Conservation (phyloP, 2,113 vertebrate species). For the Corynorhinus townsendii region DNA sequence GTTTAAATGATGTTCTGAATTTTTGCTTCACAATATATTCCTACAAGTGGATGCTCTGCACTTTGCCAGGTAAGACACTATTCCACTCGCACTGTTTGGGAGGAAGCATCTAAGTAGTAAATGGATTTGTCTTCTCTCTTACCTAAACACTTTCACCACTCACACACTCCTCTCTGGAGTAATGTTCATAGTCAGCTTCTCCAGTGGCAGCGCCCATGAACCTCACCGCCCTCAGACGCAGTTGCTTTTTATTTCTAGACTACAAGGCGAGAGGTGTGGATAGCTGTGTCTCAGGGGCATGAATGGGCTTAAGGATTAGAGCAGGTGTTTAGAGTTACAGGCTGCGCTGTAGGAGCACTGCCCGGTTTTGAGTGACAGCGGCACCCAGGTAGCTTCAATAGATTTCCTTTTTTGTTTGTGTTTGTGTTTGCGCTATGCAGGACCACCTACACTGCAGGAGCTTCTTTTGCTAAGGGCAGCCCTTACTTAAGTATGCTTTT, state of each 20-base stretch:
- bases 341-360: neutral
- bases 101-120: neutral
- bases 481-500: neutral
- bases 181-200: neutral
- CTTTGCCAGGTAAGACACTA: neutral
- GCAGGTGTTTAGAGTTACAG: neutral
- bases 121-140: neutral
- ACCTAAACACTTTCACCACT: neutral
- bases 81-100: neutral
- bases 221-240: accelerated
- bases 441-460: neutral
- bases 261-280: neutral
- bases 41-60: neutral
- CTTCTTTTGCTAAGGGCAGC: neutral
- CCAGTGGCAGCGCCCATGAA: neutral
- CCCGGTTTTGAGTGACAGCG: neutral
- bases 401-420: neutral
- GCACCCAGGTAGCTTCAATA: neutral
- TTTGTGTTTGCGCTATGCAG: neutral
- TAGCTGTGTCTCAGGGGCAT: neutral
- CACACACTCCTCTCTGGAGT: neutral
- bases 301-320: neutral
- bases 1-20: neutral
- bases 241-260: neutral
- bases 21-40: neutral